Base-by-base conservation (phyloP, 2,113 vertebrate species). In the Notarius lentiginosus region DNA sequence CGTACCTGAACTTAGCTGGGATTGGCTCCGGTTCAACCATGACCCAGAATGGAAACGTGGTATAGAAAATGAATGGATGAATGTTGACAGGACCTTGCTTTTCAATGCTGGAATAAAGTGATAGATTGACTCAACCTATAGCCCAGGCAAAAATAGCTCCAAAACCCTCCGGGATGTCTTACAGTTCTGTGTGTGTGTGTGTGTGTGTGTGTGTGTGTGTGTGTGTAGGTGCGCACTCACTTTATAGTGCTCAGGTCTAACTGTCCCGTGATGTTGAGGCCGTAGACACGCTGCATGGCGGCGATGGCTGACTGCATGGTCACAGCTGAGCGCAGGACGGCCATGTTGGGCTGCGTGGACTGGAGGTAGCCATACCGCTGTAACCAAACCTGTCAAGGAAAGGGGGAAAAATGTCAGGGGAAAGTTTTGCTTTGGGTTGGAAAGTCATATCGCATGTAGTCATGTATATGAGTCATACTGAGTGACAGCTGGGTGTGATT, bases 291-390 rank as follows among this genome's bases (percentile, higher is more conserved):
- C 93, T 98, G 97, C 97, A 98, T 98, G 88, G 96, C 94, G 89
- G 96, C 95, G 51, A 98, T 96, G 90, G 97, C 97, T 75, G 95
- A 96, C 91, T 97, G 96, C 94, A 98, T 94, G 93, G 93, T 95
- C 91, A 95, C 96, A 88, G 95, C 95, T 49, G 96, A 97, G 91
- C 96, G 96, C 93, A 96, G 92, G 77, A 95, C 94, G 10, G 97
- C 96, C 90, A 97, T 96, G 89, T 96, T 93, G 18, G 96, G 94
- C 84, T 97, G 95, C 87, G 95, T 96, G 79, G 89, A 94, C 87
- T 96, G 94, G 91, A 98, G 95, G 91, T 98, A 98, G 91, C 97
- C 97, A 20, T 98, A 98, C 61, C 93, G 95, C 93, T 97, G 96
- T 91, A 98, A 95, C 97, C 97, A 98, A 93, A 89, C 95, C 97